phyloP scores from a whole-genome alignment of 2,797 vertebrate species.

The Arnoldichthys spilopterus region DNA sequence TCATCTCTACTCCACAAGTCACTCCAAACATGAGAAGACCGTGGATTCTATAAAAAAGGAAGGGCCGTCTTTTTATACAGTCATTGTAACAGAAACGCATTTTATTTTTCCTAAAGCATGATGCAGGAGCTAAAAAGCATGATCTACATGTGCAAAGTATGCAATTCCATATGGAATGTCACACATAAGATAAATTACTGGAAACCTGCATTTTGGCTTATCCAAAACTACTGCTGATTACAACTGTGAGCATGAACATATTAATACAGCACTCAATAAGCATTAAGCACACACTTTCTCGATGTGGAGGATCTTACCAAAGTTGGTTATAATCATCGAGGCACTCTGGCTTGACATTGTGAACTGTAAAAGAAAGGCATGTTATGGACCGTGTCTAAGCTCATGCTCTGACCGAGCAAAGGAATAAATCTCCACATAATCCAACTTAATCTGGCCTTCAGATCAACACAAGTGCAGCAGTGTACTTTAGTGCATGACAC shows the following conservation, averaged over 20 bases:
- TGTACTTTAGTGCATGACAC: background rate
- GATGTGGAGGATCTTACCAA: slow-evolving; percentile 82
- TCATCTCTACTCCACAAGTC: too few relatives aligned
- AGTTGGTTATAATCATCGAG: slow-evolving; percentile 95
- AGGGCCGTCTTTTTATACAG: too few relatives aligned
- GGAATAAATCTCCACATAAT: slow-evolving; percentile 36
- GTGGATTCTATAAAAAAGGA: too few relatives aligned
- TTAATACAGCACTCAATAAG: background rate
- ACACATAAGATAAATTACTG: background rate
- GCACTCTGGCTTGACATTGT: slow-evolving; percentile 98
- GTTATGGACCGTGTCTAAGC: slow-evolving; percentile 38
- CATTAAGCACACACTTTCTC: slow-evolving; percentile 23
- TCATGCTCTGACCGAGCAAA: background rate
- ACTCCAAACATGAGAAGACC: too few relatives aligned
- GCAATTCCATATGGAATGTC: background rate
- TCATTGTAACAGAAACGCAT: slow-evolving; percentile 53
- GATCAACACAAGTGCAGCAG: slow-evolving; percentile 3
- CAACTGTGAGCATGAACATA: background rate
- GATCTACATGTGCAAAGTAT: too few relatives aligned
- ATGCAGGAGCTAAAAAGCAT: background rate
- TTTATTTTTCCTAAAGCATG: background rate
- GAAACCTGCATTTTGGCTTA: background rate
- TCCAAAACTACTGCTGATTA: background rate
- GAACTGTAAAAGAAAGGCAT: slow-evolving; percentile 84
- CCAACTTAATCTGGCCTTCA: slow-evolving; percentile 27